Evolutionary conservation across 2,113 vertebrate genomes (phyloP), one percentile per base, ranked within the genome.

Genomic region (Procavia capensis): DNA sequence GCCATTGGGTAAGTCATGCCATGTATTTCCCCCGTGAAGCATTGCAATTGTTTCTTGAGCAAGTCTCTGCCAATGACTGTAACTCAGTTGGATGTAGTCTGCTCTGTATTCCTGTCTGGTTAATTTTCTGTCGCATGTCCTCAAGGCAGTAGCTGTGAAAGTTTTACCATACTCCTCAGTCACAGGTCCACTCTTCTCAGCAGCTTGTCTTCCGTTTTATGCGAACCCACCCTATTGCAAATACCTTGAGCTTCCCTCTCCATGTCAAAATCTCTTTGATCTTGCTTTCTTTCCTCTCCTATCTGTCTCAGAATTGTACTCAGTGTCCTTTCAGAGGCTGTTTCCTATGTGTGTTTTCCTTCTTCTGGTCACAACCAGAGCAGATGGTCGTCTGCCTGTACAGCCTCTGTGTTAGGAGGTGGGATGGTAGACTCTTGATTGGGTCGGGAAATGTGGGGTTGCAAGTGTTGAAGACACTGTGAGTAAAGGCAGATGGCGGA

Each of bases 91-190:
- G 45, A 2, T 13, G 41, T 57, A 0, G 31, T 22, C 16, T 41
- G 61, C 20, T 59, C 50, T 10, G 1, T 41, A 13, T 63, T 50
- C n/a, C 43, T 41, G n/a, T 22, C 74, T 27, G 4, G 0, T 3
- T 74, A 64, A 57, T 50, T 68, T 66, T 11, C 61, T 43, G 54
- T 43, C 61, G 9, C 20, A 4, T 1, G 20, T 39, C 80, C 31
- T 31, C 16, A 31, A 14, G 10, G 59, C 57, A 2, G 24, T 36
- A 22, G 25, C 47, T 61, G 66, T 66, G 24, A 31, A 75, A 31
- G 24, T 34, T 25, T 68, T 27, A 22, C 61, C 3, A 5, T 0
- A 0, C 22, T 11, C n/a, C 63, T 31, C 11, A 9, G 10, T 57
- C 78, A 57, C 0, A 0, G 2, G 19, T 43, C 39, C 61, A 29